Base-by-base conservation (phyloP, 1,140 invertebrate genomes). In the Trichoplusia ni region DNA sequence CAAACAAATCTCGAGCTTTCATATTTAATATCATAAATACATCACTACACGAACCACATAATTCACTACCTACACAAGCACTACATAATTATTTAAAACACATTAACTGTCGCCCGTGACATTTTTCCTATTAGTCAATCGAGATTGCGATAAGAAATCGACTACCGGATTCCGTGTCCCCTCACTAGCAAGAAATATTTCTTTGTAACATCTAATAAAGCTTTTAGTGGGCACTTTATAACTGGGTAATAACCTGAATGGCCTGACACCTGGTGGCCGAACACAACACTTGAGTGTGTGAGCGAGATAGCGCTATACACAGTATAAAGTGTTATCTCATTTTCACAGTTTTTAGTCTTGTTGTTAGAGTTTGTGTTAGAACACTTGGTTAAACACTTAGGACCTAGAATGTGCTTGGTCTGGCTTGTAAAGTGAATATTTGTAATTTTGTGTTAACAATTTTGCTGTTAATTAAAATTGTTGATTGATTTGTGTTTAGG, bases 141-240 rank as follows among this genome's bases (percentile, higher is more conserved):
- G 54, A 42, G 38, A 42, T 58, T 42, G 23, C 33, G 64, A 42
- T 49, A 60, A 35, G 9, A 6, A 8, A 51, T 49, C 47, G 47
- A 59, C 38, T 62, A 68, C 42, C 35, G 59, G 40, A 59, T 51
- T 33, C 42, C 29, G 33, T 18, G 40, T 64, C 31, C 5, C 62
- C 38, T 56, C 59, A 38, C 59, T 62, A 58, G 33, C 9, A 14
- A 53, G 53, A 64, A 51, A 68, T 58, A 54, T 61, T 46, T 67
- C 37, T 44, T 42, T 35, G 35, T 46, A 42, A 18, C 65, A 33
- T 63, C 59, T 67, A 67, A 67, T 67, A 63, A 63, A 58, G 51
- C 59, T 67, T 67, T 67, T 67, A 67, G 59, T 33, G 44, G 51
- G 25, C 44, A 37, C 31, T 60, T 58, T 44, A 42, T 58, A 44